A percentile compares a stretch with the other conserved stretches of the same genome.
phyloP scores from a whole-genome alignment of 2,888 invertebrate species.

The Torymus texanus region DNA sequence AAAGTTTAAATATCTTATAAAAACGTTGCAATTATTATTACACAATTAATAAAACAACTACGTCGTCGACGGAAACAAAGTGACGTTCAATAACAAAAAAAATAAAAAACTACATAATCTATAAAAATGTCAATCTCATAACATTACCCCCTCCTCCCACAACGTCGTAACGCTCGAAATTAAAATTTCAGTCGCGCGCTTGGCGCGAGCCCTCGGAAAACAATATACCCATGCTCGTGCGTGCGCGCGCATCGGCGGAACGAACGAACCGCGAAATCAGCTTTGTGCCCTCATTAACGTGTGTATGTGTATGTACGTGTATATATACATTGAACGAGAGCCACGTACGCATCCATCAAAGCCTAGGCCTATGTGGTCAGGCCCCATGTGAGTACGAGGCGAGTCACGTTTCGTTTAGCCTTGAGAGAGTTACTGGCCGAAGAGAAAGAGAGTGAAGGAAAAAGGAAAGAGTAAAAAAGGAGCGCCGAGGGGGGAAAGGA shows the following conservation, averaged over 20 bases:
- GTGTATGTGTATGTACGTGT: too few species aligned
- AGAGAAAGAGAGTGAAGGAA: slow-evolving; percentile 5
- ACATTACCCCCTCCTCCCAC: too few species aligned
- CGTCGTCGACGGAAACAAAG: too few species aligned
- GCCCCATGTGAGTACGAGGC: background rate
- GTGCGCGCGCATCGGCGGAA: background rate
- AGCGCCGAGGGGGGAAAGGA: background rate
- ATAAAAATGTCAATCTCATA: background rate
- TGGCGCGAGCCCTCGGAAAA: background rate
- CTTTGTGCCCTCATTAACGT: slow-evolving; percentile 40
- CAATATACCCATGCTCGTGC: background rate
- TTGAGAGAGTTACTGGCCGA: slow-evolving; percentile 53
- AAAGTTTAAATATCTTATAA: too few species aligned
- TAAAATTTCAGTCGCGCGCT: slow-evolving; percentile 5
- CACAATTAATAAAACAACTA: too few species aligned
- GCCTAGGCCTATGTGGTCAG: too few species aligned
- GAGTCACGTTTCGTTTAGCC: slow-evolving; percentile 50
- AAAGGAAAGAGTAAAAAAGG: background rate
- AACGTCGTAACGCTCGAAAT: background rate
- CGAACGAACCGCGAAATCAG: slow-evolving; percentile 44
- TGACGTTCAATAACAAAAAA: too few species aligned
- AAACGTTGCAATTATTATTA: too few species aligned
- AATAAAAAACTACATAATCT: background rate
- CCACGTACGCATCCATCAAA: slow-evolving; percentile 10
- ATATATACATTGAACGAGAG: too few species aligned